Conservation (phyloP, 2,888 invertebrate genomes). For the Agonopterix subpropinquella region DNA sequence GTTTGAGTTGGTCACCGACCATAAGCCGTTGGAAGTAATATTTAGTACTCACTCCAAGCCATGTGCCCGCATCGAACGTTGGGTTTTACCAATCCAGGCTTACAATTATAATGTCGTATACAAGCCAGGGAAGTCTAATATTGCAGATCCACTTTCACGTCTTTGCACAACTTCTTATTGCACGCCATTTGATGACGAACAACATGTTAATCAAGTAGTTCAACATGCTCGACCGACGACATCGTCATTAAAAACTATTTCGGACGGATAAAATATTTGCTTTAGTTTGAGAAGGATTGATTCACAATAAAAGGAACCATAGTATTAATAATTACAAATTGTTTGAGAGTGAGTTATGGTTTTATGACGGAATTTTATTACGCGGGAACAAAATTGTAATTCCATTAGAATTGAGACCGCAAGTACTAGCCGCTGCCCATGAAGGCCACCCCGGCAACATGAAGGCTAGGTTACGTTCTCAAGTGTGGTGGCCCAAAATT, state of each 20-base stretch:
- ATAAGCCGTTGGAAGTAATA: constrained; percentile 32
- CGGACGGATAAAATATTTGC: not conserved
- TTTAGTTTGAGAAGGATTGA: constrained; percentile 1
- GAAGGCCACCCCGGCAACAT: constrained; percentile 17
- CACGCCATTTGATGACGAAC: constrained; percentile 5
- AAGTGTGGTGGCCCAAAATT: constrained; percentile 19
- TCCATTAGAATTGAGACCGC: constrained; percentile 8
- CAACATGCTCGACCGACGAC: constrained; percentile 6
- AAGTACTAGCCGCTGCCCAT: constrained; percentile 17
- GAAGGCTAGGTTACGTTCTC: constrained; percentile 14
- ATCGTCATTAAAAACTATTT: constrained; percentile 7
- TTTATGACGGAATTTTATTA: constrained; percentile 12
- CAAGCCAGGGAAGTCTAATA: constrained; percentile 19
- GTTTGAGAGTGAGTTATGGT: constrained; percentile 19
- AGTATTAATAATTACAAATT: not conserved
- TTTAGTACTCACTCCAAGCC: constrained; percentile 25
- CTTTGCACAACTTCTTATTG: constrained; percentile 1
- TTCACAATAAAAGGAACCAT: not conserved
- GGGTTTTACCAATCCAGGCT: constrained; percentile 24
- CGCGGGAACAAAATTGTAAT: constrained; percentile 15
- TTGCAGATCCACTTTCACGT: constrained; percentile 20
- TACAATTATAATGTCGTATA: constrained; percentile 22
- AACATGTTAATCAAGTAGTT: constrained; percentile 10
- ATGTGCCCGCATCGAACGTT: constrained; percentile 27
- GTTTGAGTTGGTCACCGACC: constrained; percentile 25